Conservation (phyloP, 2,888 invertebrate species). For the Prosapia bicincta region DNA sequence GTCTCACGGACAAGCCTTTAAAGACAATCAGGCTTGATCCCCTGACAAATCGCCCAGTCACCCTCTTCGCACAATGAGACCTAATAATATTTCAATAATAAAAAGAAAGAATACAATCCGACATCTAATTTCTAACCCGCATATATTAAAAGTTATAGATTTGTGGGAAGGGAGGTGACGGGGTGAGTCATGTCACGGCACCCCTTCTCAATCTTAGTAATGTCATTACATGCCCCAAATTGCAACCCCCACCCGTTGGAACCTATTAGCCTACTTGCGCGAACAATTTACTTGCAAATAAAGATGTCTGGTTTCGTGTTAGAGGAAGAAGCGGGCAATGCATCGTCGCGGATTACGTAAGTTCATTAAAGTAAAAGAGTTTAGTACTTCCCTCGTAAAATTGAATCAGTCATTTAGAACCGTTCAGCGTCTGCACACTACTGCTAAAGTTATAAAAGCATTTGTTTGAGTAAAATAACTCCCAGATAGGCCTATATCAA, state of each 20-base stretch:
- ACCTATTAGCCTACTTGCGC: background rate
- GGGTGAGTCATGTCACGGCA: background rate
- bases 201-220: background rate
- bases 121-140: background rate
- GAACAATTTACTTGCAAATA: background rate
- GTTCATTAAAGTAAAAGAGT: no score
- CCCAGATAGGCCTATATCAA: no score
- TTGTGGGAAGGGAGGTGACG: background rate
- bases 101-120: background rate
- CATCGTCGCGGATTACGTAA: no score
- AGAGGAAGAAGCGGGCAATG: no score
- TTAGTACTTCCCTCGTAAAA: no score
- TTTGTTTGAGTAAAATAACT: no score
- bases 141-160: constrained; percentile 2
- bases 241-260: background rate
- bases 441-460: no score
- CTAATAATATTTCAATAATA: background rate
- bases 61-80: background rate
- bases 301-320: no score
- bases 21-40: background rate
- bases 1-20: background rate
- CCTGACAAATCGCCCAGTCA: background rate
- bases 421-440: no score
- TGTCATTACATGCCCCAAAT: background rate
- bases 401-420: no score